Evolutionary conservation across 92 coral and sea anemone genomes (phyloP), one percentile per base, ranked within the genome.

Genomic region (Diadumene lineata): DNA sequence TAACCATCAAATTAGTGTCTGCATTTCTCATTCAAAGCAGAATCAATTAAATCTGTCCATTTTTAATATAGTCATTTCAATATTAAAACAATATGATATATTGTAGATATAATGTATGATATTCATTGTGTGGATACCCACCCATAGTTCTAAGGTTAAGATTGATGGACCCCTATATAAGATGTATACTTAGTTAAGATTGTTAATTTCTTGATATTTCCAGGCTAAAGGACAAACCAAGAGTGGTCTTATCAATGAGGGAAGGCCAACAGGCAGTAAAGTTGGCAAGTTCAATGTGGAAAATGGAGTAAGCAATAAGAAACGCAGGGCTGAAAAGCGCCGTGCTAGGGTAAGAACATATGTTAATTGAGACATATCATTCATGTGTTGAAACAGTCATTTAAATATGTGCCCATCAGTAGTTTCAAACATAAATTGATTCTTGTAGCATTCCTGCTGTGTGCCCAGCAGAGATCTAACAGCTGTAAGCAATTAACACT

Each of bases 281-380:
- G 84, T 83, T 66, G 79, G 93, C 51, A 86, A 86, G 38, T 86
- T 86, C 70, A 79, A 80, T 61, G 64, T 87, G 44, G 97, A 87
- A 81, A 91, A 91, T 82, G 97, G 97, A 28, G 65, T 87, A 60
- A 84, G 82, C 67, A 85, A 86, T 21, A 91, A 91, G 81, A 91
- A 91, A 66, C 61, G 92, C 25, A 84, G 89, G 30, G 87, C 90
- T 8, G 92, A 91, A 62, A 87, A 87, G 53, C 89, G 97, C 23
- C 74, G 92, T 23, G 83, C 92, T 31, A 84, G 97, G 82, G 97
- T 91, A 73, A 30, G 97, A 72, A 21, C 0, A 8, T 8, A 29
- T 30, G 22, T 38, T 38, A 27, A 70, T 33, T 31, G 22, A 29
- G 26, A 22, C 7, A 4, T 38, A 38, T 4, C 48, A 38, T 38